Evolutionary conservation across 2,113 vertebrate genomes (phyloP).

Genomic region (Ailurus styani): DNA sequence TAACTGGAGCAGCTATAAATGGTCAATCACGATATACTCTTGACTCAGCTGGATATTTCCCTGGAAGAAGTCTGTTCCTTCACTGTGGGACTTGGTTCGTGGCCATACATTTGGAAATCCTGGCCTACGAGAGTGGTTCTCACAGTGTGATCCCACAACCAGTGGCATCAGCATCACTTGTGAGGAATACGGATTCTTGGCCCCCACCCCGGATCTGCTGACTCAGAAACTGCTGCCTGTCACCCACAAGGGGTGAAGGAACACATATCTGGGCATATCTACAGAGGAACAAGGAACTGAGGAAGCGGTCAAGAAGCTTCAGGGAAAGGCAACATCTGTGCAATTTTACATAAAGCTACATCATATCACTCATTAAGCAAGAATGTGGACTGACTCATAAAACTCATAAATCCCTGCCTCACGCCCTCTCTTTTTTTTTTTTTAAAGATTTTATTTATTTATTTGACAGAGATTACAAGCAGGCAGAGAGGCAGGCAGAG

Average conservation of each 20-base stretch:
- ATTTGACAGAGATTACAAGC: too few relatives aligned
- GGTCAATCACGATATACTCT: neutral
- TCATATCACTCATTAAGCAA: neutral
- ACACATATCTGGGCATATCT: neutral
- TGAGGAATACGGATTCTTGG: neutral
- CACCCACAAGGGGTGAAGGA: neutral
- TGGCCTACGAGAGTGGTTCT: neutral
- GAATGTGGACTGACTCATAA: neutral
- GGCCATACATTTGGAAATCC: neutral
- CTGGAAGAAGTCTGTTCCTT: neutral
- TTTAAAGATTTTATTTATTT: too few relatives aligned
- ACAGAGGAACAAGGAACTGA: neutral
- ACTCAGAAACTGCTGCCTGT: neutral
- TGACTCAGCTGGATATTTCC: neutral
- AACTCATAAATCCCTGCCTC: neutral
- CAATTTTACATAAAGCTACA: neutral
- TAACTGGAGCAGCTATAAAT: neutral
- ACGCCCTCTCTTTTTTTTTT: neutral
- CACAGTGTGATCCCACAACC: neutral
- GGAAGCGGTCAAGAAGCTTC: neutral
- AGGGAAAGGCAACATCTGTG: neutral
- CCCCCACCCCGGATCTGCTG: neutral
- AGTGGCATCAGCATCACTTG: neutral
- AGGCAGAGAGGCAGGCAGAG: too few relatives aligned
- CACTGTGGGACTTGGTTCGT: neutral